phyloP scores from a whole-genome alignment of 2,888 invertebrate genomes.

The Gasteruption jaculator region DNA sequence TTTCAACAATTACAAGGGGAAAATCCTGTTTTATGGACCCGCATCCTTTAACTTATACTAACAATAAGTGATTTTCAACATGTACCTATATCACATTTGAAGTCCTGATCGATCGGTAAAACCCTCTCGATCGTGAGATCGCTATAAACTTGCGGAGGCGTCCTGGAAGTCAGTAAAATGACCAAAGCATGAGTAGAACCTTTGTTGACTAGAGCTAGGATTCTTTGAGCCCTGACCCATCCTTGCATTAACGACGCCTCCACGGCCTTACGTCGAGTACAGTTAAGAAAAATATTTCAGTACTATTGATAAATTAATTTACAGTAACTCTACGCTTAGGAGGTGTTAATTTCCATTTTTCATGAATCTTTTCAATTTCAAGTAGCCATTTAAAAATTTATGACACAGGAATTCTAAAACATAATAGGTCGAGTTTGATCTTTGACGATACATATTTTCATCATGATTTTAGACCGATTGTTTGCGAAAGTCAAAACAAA shows the following conservation, averaged over 20 bases:
- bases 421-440: no score
- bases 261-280: conserved; percentile 36
- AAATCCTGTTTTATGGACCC: no score
- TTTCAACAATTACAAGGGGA: no score
- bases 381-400: conserved; percentile 3
- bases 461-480: no score
- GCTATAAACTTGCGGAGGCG: conserved; percentile 67
- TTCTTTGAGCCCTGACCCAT: conserved; percentile 54
- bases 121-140: conserved; percentile 78
- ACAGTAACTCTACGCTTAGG: conserved; percentile 33
- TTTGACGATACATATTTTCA: no score
- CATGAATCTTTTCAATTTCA: conserved; percentile 7
- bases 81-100: conserved; percentile 73
- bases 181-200: conserved; percentile 57
- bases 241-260: conserved; percentile 55
- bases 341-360: conserved; percentile 36
- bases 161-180: conserved; percentile 58
- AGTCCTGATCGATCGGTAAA: conserved; percentile 74
- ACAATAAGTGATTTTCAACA: no score
- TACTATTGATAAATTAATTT: conserved; percentile 41
- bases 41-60: neutral
- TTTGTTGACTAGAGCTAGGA: conserved; percentile 60
- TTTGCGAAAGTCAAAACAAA: no score
- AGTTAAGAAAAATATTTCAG: conserved; percentile 16
- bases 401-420: conserved; percentile 31